A percentile compares a stretch with the other conserved stretches of the same genome.
Conservation (phyloP, 1,140 invertebrate species). For the Megalopta genalis region DNA sequence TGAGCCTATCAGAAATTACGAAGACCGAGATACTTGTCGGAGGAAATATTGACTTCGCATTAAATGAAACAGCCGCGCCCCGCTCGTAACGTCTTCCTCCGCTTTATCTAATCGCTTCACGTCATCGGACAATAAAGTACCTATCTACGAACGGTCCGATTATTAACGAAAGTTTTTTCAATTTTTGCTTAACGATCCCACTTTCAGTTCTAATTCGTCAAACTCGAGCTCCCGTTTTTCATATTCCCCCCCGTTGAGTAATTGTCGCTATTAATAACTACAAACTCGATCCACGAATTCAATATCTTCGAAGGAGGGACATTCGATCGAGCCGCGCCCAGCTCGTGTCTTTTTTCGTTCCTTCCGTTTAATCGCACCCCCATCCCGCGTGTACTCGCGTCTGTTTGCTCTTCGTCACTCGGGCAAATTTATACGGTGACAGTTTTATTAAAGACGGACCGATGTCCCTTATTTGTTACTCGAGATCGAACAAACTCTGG, state of each 20-base stretch:
- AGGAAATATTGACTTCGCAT: not conserved
- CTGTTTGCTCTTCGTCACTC: slow-evolving; percentile 14
- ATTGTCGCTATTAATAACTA: slow-evolving; percentile 64
- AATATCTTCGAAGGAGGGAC: slow-evolving; percentile 49
- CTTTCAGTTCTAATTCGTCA: slow-evolving; percentile 42
- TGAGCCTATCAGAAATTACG: not conserved
- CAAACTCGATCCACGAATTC: slow-evolving; percentile 58
- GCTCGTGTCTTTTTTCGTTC: slow-evolving; percentile 29
- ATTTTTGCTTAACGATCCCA: slow-evolving; percentile 35
- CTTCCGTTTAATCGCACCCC: slow-evolving; percentile 39
- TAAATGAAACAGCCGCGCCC: not conserved
- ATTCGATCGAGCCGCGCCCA: slow-evolving; percentile 34
- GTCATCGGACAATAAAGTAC: slow-evolving; percentile 18
- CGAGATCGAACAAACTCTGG: not conserved
- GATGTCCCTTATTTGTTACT: slow-evolving; percentile 19
- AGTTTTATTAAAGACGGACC: slow-evolving; percentile 26
- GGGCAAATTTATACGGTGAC: slow-evolving; percentile 4
- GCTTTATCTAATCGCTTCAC: slow-evolving; percentile 52
- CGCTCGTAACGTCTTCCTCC: not conserved
- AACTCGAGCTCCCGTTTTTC: slow-evolving; percentile 33
- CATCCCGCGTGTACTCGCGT: slow-evolving; percentile 4
- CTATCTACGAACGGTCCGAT: not conserved
- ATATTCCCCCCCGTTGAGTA: slow-evolving; percentile 49
- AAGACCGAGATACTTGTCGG: too few relatives aligned
- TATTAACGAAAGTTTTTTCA: slow-evolving; percentile 17